Evolutionary conservation across 2,888 invertebrate genomes (phyloP).

Genomic region (Drosophila robusta): DNA sequence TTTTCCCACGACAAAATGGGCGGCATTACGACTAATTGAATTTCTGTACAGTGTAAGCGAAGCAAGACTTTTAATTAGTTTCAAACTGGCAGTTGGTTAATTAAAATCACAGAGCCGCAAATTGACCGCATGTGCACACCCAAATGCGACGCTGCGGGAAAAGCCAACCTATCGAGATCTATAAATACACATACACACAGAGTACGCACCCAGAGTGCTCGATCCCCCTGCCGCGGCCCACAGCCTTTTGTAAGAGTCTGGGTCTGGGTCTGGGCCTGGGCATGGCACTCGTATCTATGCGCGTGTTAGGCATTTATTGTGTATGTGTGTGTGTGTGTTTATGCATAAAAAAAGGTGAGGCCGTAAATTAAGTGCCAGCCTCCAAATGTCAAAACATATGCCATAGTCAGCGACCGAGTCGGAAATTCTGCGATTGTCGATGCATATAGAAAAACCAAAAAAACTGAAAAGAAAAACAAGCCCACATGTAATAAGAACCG

Average conservation of each 20-base stretch:
- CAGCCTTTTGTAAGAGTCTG: not conserved
- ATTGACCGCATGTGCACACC: conserved; percentile 25
- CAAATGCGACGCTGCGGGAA: conserved; percentile 5
- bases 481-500: conserved; percentile 47
- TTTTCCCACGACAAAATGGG: conserved; percentile 69
- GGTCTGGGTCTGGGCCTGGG: conserved; percentile 33
- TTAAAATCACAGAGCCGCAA: conserved; percentile 50
- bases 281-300: conserved; percentile 18
- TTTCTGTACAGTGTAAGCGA: conserved; percentile 35
- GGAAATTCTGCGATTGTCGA: conserved; percentile 46
- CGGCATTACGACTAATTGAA: conserved; percentile 55
- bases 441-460: conserved; percentile 27
- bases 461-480: conserved; percentile 6
- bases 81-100: conserved; percentile 54
- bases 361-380: conserved; percentile 67
- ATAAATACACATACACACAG: conserved; percentile 24
- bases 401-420: conserved; percentile 49
- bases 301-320: not conserved
- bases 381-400: conserved; percentile 69
- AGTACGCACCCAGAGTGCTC: conserved; percentile 15
- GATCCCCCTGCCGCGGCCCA: not conserved
- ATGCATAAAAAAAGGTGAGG: conserved; percentile 51
- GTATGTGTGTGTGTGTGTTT: not conserved
- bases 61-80: conserved; percentile 63
- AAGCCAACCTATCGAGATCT: conserved; percentile 13